These are phyloP conservation scores for Cricetomys ansorgei DNA, from an alignment of 2,113 vertebrate species.

Conservation along the genomic window DNA sequence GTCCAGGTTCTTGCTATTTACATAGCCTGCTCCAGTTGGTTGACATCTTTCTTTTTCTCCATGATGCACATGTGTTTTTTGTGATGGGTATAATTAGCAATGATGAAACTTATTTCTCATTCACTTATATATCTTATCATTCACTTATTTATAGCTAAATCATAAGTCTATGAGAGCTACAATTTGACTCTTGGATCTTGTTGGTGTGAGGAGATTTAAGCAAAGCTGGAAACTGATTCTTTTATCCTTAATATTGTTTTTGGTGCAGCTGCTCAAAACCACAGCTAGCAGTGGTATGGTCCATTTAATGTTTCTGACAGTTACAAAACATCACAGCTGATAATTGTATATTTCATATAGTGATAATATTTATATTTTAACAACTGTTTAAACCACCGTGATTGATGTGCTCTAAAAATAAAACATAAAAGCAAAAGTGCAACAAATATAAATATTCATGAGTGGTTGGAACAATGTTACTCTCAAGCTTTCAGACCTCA, in stretches of 20 bases:
- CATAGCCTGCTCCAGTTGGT: background rate
- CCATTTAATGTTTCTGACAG: background rate
- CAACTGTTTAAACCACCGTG: slow-evolving; percentile 1
- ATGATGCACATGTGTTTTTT: background rate
- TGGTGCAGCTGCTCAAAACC: background rate
- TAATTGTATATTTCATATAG: slow-evolving; percentile 12
- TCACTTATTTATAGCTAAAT: too few species aligned
- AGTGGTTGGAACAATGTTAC: background rate
- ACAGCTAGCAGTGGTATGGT: background rate
- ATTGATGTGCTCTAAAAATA: background rate
- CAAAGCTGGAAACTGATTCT: background rate
- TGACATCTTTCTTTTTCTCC: background rate
- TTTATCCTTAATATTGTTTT: background rate
- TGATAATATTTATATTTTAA: slow-evolving; percentile 3
- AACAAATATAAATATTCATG: background rate
- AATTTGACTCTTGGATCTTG: background rate
- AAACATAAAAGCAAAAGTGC: background rate
- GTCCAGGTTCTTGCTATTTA: background rate
- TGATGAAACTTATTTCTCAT: background rate
- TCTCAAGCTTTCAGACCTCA: background rate
- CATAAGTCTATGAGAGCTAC: background rate
- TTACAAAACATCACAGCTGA: background rate
- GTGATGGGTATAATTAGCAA: background rate
- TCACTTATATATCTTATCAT: background rate
- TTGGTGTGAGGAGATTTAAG: background rate